A percentile compares a stretch with the other conserved stretches of the same genome.
phyloP scores from a whole-genome alignment of 1,140 invertebrate genomes.

The Bombus terrestris region DNA sequence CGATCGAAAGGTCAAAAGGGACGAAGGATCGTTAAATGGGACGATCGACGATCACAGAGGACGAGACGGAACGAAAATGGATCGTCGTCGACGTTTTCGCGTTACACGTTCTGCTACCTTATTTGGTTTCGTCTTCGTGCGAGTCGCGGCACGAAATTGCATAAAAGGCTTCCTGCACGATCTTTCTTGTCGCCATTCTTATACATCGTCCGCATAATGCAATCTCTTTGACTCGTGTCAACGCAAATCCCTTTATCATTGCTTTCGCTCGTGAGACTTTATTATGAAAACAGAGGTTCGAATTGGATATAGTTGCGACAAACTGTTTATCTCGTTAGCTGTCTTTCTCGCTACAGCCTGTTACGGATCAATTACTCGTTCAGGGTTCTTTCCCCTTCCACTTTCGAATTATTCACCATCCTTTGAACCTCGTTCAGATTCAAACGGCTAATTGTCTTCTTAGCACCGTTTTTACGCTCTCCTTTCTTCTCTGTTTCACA shows the following conservation, averaged over 20 bases:
- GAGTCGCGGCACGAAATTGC: constrained; percentile 34
- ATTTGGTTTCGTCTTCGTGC: constrained; percentile 51
- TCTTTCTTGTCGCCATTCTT: background rate
- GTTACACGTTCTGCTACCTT: constrained; percentile 15
- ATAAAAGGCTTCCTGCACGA: constrained; percentile 44
- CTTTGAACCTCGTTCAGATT: no score
- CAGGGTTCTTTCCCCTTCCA: no score
- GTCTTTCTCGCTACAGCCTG: no score
- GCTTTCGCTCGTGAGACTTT: background rate
- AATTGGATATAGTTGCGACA: no score
- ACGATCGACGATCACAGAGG: background rate
- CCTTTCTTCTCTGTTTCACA: background rate
- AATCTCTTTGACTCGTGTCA: constrained; percentile 12
- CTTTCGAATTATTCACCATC: no score
- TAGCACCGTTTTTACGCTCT: no score
- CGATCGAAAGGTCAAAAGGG: background rate
- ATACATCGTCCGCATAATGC: background rate
- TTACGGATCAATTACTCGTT: no score
- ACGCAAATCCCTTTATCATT: background rate
- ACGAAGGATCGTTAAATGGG: background rate
- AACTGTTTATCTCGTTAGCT: background rate
- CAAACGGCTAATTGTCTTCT: no score
- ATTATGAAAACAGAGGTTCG: background rate
- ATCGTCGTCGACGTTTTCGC: constrained; percentile 27
- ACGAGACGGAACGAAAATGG: constrained; percentile 1